These are phyloP conservation scores for Diachasmimorpha longicaudata DNA, from an alignment of 1,140 invertebrate genomes.

Conservation along the genomic window DNA sequence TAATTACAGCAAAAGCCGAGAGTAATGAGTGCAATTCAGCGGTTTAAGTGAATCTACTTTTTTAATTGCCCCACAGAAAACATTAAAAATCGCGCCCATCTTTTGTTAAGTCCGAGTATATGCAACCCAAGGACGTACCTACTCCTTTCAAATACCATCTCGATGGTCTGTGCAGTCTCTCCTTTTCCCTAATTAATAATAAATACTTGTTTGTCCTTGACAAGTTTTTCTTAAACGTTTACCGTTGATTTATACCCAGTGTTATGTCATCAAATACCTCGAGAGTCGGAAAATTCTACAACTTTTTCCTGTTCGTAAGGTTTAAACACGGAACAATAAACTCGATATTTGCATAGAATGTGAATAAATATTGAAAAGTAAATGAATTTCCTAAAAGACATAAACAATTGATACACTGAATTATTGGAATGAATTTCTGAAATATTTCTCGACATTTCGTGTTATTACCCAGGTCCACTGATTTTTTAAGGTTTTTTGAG, in stretches of 20 bases:
- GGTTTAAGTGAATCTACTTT: neutral
- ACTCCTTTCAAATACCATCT: neutral
- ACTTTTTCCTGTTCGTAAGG: no score
- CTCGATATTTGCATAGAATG: no score
- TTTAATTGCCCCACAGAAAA: neutral
- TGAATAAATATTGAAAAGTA: neutral
- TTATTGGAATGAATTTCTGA: no score
- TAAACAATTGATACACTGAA: no score
- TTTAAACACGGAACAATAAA: no score
- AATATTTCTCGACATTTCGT: neutral
- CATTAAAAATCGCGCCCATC: neutral
- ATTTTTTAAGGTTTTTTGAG: no score
- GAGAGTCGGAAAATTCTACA: neutral
- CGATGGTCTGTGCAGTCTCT: conserved; percentile 12
- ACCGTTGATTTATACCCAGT: neutral
- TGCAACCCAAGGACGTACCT: neutral
- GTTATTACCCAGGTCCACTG: no score
- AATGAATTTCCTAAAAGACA: neutral
- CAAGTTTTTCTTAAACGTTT: neutral
- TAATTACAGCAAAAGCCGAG: neutral
- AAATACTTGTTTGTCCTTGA: conserved; percentile 10
- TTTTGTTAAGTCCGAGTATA: neutral
- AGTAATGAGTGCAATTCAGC: no score
- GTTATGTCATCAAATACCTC: neutral
- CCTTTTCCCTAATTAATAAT: conserved; percentile 21